These are phyloP conservation scores for Triplophysa yarkandensis DNA, from an alignment of 2,797 vertebrate species.

Conservation along the genomic window DNA sequence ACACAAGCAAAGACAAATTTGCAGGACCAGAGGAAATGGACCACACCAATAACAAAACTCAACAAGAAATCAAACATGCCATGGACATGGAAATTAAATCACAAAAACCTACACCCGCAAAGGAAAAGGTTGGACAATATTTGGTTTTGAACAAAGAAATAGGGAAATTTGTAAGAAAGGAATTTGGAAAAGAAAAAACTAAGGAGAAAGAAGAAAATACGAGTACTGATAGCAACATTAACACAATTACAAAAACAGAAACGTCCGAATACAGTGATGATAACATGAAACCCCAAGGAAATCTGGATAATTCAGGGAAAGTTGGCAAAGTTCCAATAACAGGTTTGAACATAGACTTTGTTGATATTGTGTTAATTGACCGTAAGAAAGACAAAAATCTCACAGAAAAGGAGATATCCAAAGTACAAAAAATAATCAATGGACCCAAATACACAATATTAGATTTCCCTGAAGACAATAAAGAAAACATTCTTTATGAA, in stretches of 20 bases:
- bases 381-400: conserved; percentile 62
- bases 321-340: conserved; percentile 40
- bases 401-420: conserved; percentile 37
- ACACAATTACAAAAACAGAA: conserved; percentile 64
- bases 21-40: conserved; percentile 46
- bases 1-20: conserved; percentile 50
- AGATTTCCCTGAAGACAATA: conserved; percentile 56
- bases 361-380: conserved; percentile 63
- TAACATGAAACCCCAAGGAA: conserved; percentile 48
- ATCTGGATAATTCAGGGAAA: conserved; percentile 53
- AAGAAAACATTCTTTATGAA: conserved; percentile 64
- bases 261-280: conserved; percentile 51
- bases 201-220: conserved; percentile 62
- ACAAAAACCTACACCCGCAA: conserved; percentile 37
- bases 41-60: conserved; percentile 29
- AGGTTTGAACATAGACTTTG: conserved; percentile 48
- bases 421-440: conserved; percentile 50
- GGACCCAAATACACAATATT: conserved; percentile 72
- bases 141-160: conserved; percentile 52
- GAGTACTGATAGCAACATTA: conserved; percentile 62
- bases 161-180: conserved; percentile 57
- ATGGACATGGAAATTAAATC: conserved; percentile 28
- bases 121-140: conserved; percentile 32
- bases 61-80: conserved; percentile 38
- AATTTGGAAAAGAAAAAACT: conserved; percentile 59